Percentiles rank a stretch among this genome's conserved stretches.
phyloP scores from a whole-genome alignment of 2,113 vertebrate species.

The Opisthocomus hoazin region DNA sequence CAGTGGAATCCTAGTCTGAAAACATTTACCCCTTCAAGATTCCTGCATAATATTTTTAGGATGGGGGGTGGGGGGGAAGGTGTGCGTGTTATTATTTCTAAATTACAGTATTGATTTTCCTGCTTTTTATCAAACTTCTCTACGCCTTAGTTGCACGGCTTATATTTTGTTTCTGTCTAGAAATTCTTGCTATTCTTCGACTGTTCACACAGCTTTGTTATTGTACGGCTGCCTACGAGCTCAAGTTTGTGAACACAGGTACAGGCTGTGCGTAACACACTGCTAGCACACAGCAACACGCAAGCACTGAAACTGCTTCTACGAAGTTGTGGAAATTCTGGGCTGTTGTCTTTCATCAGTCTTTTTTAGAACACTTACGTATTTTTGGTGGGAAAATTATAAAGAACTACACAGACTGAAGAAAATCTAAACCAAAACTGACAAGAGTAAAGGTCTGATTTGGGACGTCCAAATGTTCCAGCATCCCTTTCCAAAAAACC shows the following conservation, averaged over 20 bases:
- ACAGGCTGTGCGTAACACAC: neutral
- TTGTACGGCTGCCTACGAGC: neutral
- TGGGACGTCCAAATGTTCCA: neutral
- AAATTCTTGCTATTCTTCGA: neutral
- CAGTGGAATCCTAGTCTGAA: neutral
- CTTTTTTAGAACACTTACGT: neutral
- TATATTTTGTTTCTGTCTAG: neutral
- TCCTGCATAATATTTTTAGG: neutral
- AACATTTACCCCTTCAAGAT: neutral
- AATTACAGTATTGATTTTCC: neutral
- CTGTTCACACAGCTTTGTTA: neutral
- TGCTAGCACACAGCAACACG: neutral
- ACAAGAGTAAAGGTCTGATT: neutral
- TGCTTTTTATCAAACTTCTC: neutral
- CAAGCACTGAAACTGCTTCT: neutral
- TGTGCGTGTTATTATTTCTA: neutral
- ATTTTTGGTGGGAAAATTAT: neutral
- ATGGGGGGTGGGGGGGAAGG: no score
- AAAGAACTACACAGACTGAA: neutral
- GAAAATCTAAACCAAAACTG: neutral
- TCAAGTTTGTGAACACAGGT: neutral
- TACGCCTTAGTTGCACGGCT: neutral
- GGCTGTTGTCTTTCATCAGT: neutral
- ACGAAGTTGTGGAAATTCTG: neutral
- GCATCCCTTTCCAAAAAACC: neutral